Base-by-base conservation (phyloP, 2,888 invertebrate genomes). In the Lydus trimaculatus region DNA sequence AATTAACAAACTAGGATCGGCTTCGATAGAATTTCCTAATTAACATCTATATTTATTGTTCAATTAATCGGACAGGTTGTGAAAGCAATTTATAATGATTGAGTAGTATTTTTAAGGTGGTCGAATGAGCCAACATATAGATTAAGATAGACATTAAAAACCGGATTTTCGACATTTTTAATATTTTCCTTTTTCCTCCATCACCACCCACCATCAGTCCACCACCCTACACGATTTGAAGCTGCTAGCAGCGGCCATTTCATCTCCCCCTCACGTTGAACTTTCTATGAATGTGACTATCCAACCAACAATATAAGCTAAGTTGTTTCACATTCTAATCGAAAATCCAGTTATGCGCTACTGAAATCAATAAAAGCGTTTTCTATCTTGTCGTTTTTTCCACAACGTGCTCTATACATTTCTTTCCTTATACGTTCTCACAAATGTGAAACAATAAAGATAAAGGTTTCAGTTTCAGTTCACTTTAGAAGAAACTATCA, bases 311-410 rank as follows among this genome's bases (percentile, higher is more conserved):
- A 36, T 48, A 59, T 61, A 39, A 67, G 60, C 9, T 28, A n/a
- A 58, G 64, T 58, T 23, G 64, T 28, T 61, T 80, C 81, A 84
- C 84, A 80, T 70, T 82, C 84, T 83, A 75, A 77, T 60, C 74
- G 69, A 85, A 86, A 87, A 88, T 85, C 87, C 85, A 87, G 88
- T 89, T 89, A 89, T 89, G 88, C 88, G 89, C 89, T 89, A 89
- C 89, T 89, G 89, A 89, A 90, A 90, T 90, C 90, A 90, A 90
- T 90, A 90, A 90, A 90, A 90, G 89, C 83, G 81, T 81, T 83
- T 83, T 79, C 79, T 75, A 75, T 78, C 78, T 81, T 78, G 75
- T 77, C 77, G 73, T 77, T 78, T 72, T 73, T 73, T 71, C 74
- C 73, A 72, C 68, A 73, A 74, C 73, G 74, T 73, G 66, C 71